These are phyloP conservation scores for Akabosia matsudoensis DNA, from an alignment of 1,140 invertebrate genomes.

Conservation along the genomic window DNA sequence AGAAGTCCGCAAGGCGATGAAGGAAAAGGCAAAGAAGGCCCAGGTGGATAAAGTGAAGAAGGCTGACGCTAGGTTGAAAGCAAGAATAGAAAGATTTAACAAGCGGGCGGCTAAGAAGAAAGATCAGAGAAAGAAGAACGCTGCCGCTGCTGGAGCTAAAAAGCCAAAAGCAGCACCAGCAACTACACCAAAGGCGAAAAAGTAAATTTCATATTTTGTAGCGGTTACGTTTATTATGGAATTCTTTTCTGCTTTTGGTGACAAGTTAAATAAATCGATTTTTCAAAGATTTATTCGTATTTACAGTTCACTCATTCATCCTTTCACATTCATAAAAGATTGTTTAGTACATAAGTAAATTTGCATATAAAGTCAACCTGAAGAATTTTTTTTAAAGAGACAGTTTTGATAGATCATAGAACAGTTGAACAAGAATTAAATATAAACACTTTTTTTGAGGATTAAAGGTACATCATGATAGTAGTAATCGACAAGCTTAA, in stretches of 20 bases:
- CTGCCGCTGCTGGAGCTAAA: constrained; percentile 35
- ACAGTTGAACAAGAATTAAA: no score
- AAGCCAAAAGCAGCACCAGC: constrained; percentile 33
- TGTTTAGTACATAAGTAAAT: no score
- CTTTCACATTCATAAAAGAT: no score
- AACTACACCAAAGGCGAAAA: constrained; percentile 32
- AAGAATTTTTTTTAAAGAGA: no score
- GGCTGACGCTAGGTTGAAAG: constrained; percentile 40
- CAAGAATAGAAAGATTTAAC: constrained; percentile 39
- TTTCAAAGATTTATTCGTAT: no score
- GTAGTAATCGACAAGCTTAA: neutral
- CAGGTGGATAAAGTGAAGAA: constrained; percentile 52
- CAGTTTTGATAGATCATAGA: no score
- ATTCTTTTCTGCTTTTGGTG: constrained; percentile 10
- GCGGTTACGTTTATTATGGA: neutral
- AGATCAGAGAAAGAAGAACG: constrained; percentile 41
- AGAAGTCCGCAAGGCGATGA: constrained; percentile 55
- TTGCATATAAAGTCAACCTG: no score
- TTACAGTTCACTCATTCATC: no score
- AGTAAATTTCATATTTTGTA: constrained; percentile 34
- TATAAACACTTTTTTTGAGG: no score
- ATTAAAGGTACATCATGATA: neutral
- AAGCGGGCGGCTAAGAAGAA: constrained; percentile 45
- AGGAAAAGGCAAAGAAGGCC: constrained; percentile 56
- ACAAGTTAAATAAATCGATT: constrained; percentile 9